Percentiles rank a stretch among this genome's conserved stretches.
Evolutionary conservation across 1,140 invertebrate species (phyloP).

Genomic region (Stenopsyche tienmushanensis): DNA sequence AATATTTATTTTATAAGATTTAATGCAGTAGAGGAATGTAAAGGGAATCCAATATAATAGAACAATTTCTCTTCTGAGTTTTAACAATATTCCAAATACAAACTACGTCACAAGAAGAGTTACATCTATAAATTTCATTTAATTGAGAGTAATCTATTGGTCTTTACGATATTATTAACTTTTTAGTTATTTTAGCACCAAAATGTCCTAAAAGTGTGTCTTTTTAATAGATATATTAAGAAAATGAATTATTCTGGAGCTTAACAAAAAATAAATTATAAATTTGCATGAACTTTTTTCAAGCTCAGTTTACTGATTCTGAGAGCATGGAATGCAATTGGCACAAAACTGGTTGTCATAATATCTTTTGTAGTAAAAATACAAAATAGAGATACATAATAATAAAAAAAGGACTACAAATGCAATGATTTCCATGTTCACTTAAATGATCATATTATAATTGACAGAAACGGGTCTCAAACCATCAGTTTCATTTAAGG

Average conservation of each 20-base stretch:
- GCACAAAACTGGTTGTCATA: slow-evolving; percentile 32
- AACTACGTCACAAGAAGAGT: background rate
- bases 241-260: slow-evolving; percentile 32
- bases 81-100: no score
- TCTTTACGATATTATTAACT: slow-evolving; percentile 21
- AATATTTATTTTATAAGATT: no score
- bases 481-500: background rate
- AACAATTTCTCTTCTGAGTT: background rate
- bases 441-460: slow-evolving; percentile 1
- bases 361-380: slow-evolving; percentile 19
- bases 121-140: background rate
- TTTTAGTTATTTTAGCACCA: slow-evolving; percentile 39
- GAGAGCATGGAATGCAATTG: slow-evolving; percentile 41
- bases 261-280: slow-evolving; percentile 28
- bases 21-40: slow-evolving; percentile 31
- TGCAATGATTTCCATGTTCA: no score
- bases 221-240: background rate
- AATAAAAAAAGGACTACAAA: slow-evolving; percentile 11
- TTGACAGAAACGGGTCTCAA: background rate
- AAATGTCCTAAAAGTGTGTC: slow-evolving; percentile 32
- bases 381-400: background rate
- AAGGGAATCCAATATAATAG: background rate
- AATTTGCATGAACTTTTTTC: no score
- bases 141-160: slow-evolving; percentile 26
- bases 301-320: no score